Evolutionary conservation across 2,797 vertebrate species (phyloP).

Genomic region (Sebastes kiyomatsui): DNA sequence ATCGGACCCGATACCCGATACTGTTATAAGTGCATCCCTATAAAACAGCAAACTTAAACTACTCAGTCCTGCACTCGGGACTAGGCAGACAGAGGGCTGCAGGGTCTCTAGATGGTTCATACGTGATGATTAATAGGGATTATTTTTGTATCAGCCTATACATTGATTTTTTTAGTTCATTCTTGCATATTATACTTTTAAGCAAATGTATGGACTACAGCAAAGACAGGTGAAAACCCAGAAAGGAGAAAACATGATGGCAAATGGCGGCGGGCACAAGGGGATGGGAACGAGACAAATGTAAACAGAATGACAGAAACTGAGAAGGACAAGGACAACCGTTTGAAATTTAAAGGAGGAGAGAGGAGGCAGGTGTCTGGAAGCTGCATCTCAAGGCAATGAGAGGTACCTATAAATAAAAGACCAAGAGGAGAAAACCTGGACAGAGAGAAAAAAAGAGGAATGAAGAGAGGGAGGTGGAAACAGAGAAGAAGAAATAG

Average conservation of each 20-base stretch:
- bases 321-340: background rate
- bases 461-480: background rate
- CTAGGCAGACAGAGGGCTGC: too few relatives aligned
- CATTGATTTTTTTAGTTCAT: too few relatives aligned
- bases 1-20: too few relatives aligned
- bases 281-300: background rate
- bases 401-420: background rate
- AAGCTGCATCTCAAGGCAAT: background rate
- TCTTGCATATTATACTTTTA: background rate
- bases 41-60: too few relatives aligned
- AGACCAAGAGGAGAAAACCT: background rate
- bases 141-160: too few relatives aligned
- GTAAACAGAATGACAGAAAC: background rate
- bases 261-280: background rate
- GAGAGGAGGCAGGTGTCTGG: background rate
- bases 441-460: background rate
- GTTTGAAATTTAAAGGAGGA: conserved; percentile 1
- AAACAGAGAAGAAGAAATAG: background rate
- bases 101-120: too few relatives aligned
- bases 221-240: background rate
- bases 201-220: background rate
- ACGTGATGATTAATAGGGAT: too few relatives aligned
- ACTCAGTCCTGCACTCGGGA: too few relatives aligned
- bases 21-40: too few relatives aligned
- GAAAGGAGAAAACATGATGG: background rate